A percentile compares a stretch with the other conserved stretches of the same genome.
These are phyloP conservation scores for Diplolepis rosae DNA, from an alignment of 2,888 invertebrate species.

Conservation along the genomic window DNA sequence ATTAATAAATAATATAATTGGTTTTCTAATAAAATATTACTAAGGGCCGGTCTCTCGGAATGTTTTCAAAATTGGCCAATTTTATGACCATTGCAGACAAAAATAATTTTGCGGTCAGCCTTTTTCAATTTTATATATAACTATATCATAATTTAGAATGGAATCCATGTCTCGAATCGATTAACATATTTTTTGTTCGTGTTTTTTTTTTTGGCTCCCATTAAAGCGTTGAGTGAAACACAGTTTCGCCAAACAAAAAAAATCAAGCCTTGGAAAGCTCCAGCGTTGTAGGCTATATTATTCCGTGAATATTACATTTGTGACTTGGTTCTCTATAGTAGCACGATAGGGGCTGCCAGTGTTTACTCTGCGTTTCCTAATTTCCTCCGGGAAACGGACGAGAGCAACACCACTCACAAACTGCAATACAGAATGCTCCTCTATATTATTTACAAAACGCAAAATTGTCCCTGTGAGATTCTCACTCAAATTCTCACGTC, in stretches of 20 bases:
- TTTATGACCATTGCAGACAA: no score
- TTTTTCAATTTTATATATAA: no score
- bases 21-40: no score
- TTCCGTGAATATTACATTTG: constrained; percentile 73
- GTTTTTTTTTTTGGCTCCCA: constrained; percentile 43
- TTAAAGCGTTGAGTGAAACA: constrained; percentile 44
- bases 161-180: background rate
- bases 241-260: background rate
- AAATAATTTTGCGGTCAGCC: no score
- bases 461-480: constrained; percentile 50
- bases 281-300: constrained; percentile 62
- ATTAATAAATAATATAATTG: no score
- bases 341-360: constrained; percentile 46
- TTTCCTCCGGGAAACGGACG: constrained; percentile 73
- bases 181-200: constrained; percentile 50
- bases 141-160: no score
- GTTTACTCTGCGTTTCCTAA: constrained; percentile 69
- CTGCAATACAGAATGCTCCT: constrained; percentile 61
- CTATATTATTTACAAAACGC: constrained; percentile 62
- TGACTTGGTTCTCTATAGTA: constrained; percentile 62
- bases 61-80: no score
- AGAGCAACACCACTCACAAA: constrained; percentile 65
- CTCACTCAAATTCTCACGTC: constrained; percentile 44
- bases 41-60: no score
- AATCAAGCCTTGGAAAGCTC: constrained; percentile 31